A percentile compares a stretch with the other conserved stretches of the same genome.
Evolutionary conservation across 2,888 invertebrate genomes (phyloP).

Genomic region (Deilephila elpenor): DNA sequence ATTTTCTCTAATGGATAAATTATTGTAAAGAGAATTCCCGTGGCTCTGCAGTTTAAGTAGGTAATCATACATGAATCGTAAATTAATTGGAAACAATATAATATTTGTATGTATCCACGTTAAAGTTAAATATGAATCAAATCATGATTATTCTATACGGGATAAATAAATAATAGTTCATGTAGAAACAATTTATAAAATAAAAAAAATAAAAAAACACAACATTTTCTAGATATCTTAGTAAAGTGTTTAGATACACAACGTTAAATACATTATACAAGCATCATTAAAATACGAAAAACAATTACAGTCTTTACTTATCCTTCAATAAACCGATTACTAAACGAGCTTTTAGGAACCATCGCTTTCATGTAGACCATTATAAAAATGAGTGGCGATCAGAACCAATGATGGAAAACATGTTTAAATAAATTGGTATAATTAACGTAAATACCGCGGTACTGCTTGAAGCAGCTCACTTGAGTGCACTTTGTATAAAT

Average conservation of each 20-base stretch:
- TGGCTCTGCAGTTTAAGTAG: background rate
- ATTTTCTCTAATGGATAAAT: background rate
- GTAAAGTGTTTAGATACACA: background rate
- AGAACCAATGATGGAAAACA: background rate
- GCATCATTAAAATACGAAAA: conserved; percentile 34
- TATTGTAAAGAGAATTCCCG: background rate
- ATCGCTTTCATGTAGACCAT: conserved; percentile 14
- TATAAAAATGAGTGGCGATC: conserved; percentile 19
- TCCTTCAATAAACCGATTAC: conserved; percentile 18
- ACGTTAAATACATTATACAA: background rate
- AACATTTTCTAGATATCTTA: too few relatives aligned
- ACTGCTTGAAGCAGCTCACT: background rate
- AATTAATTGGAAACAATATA: background rate
- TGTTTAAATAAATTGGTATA: conserved; percentile 20
- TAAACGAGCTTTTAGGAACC: conserved; percentile 31
- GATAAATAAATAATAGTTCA: too few relatives aligned
- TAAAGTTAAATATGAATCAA: background rate
- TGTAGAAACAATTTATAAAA: too few relatives aligned
- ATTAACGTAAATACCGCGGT: conserved; percentile 10
- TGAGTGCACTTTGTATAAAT: conserved; percentile 1
- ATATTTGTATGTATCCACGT: background rate
- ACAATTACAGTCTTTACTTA: conserved; percentile 8
- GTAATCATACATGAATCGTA: background rate
- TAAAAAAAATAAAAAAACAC: too few relatives aligned
- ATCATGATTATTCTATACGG: too few relatives aligned